phyloP scores from a whole-genome alignment of 2,888 invertebrate genomes.

The Cerceris rybyensis region DNA sequence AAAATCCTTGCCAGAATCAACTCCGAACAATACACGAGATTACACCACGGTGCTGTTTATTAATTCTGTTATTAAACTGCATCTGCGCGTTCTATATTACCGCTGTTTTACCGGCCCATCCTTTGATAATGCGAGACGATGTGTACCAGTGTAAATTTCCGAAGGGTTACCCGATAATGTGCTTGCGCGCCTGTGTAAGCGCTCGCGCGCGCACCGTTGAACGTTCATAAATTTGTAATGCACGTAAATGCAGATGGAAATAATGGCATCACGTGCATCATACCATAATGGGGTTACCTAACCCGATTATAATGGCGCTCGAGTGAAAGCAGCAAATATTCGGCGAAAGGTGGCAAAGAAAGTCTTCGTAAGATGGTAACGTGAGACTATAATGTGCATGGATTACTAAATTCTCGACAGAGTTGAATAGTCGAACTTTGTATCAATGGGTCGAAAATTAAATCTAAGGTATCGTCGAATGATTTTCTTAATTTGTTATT shows the following conservation, averaged over 20 bases:
- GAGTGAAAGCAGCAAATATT: neutral
- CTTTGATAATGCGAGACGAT: slow-evolving; percentile 32
- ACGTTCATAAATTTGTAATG: slow-evolving; percentile 43
- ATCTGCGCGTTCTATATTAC: neutral
- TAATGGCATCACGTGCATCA: slow-evolving; percentile 44
- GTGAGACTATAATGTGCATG: too few relatives aligned
- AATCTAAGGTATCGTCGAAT: too few relatives aligned
- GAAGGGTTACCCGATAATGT: slow-evolving; percentile 24
- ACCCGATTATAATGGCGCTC: slow-evolving; percentile 8
- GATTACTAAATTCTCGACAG: too few relatives aligned
- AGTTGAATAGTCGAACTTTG: too few relatives aligned
- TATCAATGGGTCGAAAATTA: too few relatives aligned
- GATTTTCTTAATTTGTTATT: too few relatives aligned
- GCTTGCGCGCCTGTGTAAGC: slow-evolving; percentile 7
- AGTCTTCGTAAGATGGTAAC: neutral
- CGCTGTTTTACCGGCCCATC: slow-evolving; percentile 23
- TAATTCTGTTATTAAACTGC: slow-evolving; percentile 37
- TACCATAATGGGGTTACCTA: slow-evolving; percentile 31
- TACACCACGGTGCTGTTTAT: slow-evolving; percentile 17
- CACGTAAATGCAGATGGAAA: slow-evolving; percentile 39
- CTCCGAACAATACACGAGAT: slow-evolving; percentile 22
- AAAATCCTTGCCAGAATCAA: slow-evolving; percentile 27
- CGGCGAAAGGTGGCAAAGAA: slow-evolving; percentile 2
- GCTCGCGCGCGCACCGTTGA: slow-evolving; percentile 16
- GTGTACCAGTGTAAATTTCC: slow-evolving; percentile 35